Base-by-base conservation (phyloP, 2,888 invertebrate species). In the Elegia similella region DNA sequence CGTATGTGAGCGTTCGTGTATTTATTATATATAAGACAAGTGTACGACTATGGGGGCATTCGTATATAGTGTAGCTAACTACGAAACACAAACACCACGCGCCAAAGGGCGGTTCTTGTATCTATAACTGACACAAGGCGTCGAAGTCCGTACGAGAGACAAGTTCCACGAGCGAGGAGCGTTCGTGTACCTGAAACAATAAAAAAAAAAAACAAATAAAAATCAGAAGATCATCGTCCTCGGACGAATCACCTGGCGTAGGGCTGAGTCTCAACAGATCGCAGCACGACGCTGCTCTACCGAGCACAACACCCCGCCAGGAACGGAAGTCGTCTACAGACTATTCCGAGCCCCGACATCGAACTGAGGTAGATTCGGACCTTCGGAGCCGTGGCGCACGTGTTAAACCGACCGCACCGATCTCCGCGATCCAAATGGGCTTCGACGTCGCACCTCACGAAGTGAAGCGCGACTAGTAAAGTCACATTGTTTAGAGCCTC, bases 301-400 rank as follows among this genome's bases (percentile, higher is more conserved):
- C 86, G 90, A 80, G 84, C 92, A 92, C 92, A 90, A 92, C 90
- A 92, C 92, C 92, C 92, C 87, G 93, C 90, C 92, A 86, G 87
- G 91, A 87, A 92, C 85, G 78, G 82, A 92, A 91, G 92, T 93
- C 92, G 93, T 93, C 88, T 93, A 82, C 93, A 92, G 86, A 92
- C 89, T 92, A 93, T 93, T 92, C 92, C 84, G 88, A 92, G 88
- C 88, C 84, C 86, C 87, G 82, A 87, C 91, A 84, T 86, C 87
- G 85, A 84, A 85, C 81, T 82, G 74, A 73, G 69, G 59, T 73
- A 70, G 61, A 62, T 70, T 65, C 59, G 65, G 58, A 68, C 62
- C 70, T 65, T 67, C 68, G 67, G 69, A 71, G 75, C 72, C 75
- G 55, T 73, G 69, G 62, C 63, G 68, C 69, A 64, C 67, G 69